Conservation (phyloP, 2,113 vertebrate species). For the Alosa alosa region DNA sequence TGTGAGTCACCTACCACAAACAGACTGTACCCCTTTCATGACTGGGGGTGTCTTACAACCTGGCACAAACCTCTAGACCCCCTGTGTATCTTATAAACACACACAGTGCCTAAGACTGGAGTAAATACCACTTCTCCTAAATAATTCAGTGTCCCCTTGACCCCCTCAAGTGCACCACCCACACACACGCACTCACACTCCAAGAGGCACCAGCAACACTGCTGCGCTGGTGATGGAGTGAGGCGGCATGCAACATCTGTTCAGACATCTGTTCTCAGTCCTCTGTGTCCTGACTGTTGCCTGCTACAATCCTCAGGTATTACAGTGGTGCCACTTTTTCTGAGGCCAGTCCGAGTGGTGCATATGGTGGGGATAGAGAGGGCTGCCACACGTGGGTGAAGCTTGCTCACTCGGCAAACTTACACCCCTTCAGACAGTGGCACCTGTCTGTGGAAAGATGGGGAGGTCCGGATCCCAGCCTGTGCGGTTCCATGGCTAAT, state of each 20-base stretch:
- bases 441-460: background rate
- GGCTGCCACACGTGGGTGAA: background rate
- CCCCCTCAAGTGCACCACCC: background rate
- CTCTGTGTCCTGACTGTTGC: constrained; percentile 56
- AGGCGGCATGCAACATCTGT: constrained; percentile 61
- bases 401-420: background rate
- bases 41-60: background rate
- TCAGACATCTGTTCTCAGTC: constrained; percentile 64
- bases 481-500: background rate
- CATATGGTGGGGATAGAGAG: background rate
- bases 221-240: constrained; percentile 47
- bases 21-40: background rate
- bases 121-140: constrained; percentile 39
- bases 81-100: constrained; percentile 36
- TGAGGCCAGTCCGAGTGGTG: constrained; percentile 52
- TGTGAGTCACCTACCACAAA: background rate
- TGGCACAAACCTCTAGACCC: background rate
- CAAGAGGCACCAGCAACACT: constrained; percentile 27
- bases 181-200: background rate
- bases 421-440: background rate
- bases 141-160: constrained; percentile 39
- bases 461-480: background rate
- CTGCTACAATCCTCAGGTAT: constrained; percentile 62
- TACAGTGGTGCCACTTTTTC: constrained; percentile 63
- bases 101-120: constrained; percentile 10